Base-by-base conservation (phyloP, 1,140 invertebrate species). In the Whitmania pigra region DNA sequence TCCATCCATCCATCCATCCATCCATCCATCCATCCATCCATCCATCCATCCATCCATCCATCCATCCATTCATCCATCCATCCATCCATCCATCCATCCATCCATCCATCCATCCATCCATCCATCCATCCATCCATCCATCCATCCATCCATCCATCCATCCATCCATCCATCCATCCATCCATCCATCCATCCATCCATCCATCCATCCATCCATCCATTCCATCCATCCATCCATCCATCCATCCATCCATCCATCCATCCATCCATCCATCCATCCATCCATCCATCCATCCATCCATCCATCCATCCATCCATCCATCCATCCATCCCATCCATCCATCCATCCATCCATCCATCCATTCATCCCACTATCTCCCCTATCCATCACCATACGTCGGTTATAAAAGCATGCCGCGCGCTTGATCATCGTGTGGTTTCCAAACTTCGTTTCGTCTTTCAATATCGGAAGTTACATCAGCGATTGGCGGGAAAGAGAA, bases 181-280 rank as follows among this genome's bases (percentile, higher is more conserved):
- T 68, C 67, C 67, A 68, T 68, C 67, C 67, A 68, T 68, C 67
- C 67, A 68, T 68, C 31, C 36, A 68, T 68, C 25, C 67, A 68
- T 68, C n/a, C n/a, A n/a, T n/a, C n/a, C n/a, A n/a, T n/a, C n/a
- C n/a, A n/a, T n/a, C n/a, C n/a, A n/a, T n/a, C n/a, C 25, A 2
- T 25, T 57, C 25, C 54, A 57, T 57, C 25, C 57, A 2, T n/a
- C 5, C 2, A 5, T 57, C 55, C 9, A 9, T 57, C 36, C 67
- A 31, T 68, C 67, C 67, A 31, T 31, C 67, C 67, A 68, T 68
- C 67, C 67, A 68, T 68, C 27, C 1, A 18, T 68, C 67, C 67
- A 29, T 68, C 67, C 67, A 31, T 68, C 67, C 67, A 31, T 68
- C 67, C 67, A 31, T 68, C 67, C 67, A 31, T 68, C 67, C 4